Evolutionary conservation across 53 echinoderm and acorn worm species (phyloP).

Genomic region (Mesocentrotus franciscanus): DNA sequence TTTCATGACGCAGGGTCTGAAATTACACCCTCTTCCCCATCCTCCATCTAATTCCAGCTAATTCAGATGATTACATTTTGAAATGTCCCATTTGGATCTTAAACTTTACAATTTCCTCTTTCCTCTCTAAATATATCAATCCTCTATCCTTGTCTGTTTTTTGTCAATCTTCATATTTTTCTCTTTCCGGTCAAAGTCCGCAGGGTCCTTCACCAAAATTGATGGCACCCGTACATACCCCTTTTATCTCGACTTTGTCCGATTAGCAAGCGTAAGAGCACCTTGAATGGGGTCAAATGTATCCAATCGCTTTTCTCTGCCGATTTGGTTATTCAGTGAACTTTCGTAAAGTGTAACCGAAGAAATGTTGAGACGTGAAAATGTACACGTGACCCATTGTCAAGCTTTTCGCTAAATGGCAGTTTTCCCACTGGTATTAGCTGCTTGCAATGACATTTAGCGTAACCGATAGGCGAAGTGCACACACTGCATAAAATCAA

Average conservation of each 20-base stretch:
- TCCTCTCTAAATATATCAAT: neutral
- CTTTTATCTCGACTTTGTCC: neutral
- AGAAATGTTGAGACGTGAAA: neutral
- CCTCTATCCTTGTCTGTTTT: neutral
- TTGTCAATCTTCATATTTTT: neutral
- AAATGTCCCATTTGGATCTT: neutral
- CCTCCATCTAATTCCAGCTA: neutral
- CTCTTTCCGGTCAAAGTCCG: neutral
- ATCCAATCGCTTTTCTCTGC: slow-evolving; percentile 34
- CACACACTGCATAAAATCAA: slow-evolving; percentile 54
- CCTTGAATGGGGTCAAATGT: slow-evolving; percentile 29
- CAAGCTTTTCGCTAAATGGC: slow-evolving; percentile 10
- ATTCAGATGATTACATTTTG: neutral
- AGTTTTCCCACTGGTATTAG: neutral
- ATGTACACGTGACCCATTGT: slow-evolving; percentile 27
- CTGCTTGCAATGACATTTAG: slow-evolving; percentile 35
- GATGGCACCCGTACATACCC: neutral
- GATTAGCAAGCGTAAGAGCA: slow-evolving; percentile 40
- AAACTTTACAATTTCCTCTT: neutral
- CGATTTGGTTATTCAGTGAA: slow-evolving; percentile 47
- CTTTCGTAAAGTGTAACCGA: slow-evolving; percentile 56
- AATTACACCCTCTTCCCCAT: too few species aligned
- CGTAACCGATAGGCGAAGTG: slow-evolving; percentile 23
- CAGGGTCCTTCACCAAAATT: slow-evolving; percentile 3
- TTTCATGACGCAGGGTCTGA: too few species aligned